Evolutionary conservation across 2,797 vertebrate species (phyloP), one percentile per base, ranked within the genome.

Genomic region (Coluber constrictor): DNA sequence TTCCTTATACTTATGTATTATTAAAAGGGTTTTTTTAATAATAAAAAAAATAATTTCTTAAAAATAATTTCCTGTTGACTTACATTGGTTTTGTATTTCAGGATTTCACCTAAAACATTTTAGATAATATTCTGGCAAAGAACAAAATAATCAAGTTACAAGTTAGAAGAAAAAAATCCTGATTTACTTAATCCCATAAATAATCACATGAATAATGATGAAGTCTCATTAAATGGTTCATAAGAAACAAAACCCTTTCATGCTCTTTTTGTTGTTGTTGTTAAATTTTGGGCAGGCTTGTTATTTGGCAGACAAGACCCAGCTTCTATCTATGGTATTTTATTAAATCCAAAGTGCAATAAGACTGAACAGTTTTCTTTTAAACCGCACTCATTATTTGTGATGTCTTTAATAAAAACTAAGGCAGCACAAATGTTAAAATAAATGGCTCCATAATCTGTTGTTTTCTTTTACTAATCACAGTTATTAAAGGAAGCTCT

Each of bases 401-500:
- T 83, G 94, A 59, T 87, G 60, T 91, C 94, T 92, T 96, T 95
- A 96, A 95, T 96, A 96, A 97, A 83, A 97, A 93, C 56, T 79
- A 96, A 96, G 92, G 95, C 95, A 96, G 56, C 89, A 92, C 95
- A 96, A 97, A 96, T 95, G 90, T 97, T 98, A 97, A 97, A 95
- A 96, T 94, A 97, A 95, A 96, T 94, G 55, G 43, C 59, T 96
- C 89, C 91, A 27, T 94, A 88, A 93, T 94, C 94, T 90, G 94
- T 86, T 61, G 94, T 97, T 96, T 96, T 96, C 94, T 94, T 97
- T 96, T 96, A 93, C 90, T 97, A 97, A 97, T 97, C 94, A 95
- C 92, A 95, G 93, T 96, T 97, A 96, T 95, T 96, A 96, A 92
- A 96, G 90, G 18, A 95, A 90, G 93, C 92, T 92, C 95, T 97